Conservation (phyloP, 1,140 invertebrate genomes). For the Archivesica marissinica region DNA sequence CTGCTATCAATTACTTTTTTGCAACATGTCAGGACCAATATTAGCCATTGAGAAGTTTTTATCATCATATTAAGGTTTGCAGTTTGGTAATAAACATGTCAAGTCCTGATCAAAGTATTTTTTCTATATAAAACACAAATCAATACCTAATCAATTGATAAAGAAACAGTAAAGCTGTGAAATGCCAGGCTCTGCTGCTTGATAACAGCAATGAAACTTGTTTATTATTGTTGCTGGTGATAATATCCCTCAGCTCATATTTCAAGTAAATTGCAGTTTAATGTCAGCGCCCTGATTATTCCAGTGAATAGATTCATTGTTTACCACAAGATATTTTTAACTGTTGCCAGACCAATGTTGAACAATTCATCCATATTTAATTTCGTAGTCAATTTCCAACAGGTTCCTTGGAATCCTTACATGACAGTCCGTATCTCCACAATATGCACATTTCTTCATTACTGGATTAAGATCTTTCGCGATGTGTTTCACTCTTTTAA, state of each 20-base stretch:
- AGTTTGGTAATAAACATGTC: conserved; percentile 26
- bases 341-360: no score
- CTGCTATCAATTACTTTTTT: no score
- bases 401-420: no score
- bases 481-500: no score
- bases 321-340: no score
- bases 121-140: conserved; percentile 21
- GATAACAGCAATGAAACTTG: conserved; percentile 1
- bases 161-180: conserved; percentile 6
- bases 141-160: conserved; percentile 30
- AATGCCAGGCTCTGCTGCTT: conserved; percentile 2
- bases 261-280: conserved; percentile 22
- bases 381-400: no score
- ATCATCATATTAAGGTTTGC: neutral
- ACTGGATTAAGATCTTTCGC: no score
- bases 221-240: neutral
- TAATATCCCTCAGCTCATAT: neutral
- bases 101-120: neutral
- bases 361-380: no score
- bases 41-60: neutral
- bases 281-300: neutral
- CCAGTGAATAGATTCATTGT: no score
- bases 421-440: no score
- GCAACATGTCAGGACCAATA: neutral
- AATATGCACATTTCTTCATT: no score